Conservation (phyloP, 2,888 invertebrate species). For the Drosophila birchii region DNA sequence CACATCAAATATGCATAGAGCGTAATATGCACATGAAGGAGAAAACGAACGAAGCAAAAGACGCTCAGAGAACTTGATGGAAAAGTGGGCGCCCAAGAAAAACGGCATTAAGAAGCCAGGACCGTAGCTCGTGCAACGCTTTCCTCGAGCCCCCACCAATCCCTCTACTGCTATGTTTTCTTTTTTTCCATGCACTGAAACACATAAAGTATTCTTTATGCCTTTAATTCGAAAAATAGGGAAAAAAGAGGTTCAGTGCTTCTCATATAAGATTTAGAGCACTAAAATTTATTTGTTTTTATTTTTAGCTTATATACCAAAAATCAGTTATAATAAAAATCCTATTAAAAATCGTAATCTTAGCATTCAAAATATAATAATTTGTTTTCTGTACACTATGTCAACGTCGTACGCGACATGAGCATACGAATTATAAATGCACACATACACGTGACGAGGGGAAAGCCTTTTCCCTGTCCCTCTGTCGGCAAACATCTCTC, state of each 20-base stretch:
- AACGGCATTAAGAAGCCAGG: slow-evolving; percentile 44
- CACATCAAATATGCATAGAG: slow-evolving; percentile 70
- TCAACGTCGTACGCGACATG: slow-evolving; percentile 51
- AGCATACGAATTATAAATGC: slow-evolving; percentile 71
- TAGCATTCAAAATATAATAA: not conserved
- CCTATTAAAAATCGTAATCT: not conserved
- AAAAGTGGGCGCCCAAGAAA: slow-evolving; percentile 43
- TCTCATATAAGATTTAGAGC: too few relatives aligned
- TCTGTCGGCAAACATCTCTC: slow-evolving; percentile 16
- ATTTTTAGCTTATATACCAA: not conserved
- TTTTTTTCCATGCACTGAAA: slow-evolving; percentile 3
- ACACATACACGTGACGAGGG: slow-evolving; percentile 35
- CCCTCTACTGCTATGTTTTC: slow-evolving; percentile 1
- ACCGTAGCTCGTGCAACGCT: slow-evolving; percentile 22
- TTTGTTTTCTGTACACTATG: slow-evolving; percentile 18
- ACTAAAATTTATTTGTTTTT: not conserved
- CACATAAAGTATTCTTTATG: not conserved
- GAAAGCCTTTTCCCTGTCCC: slow-evolving; percentile 4
- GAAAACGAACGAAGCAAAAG: slow-evolving; percentile 36
- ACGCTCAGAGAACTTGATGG: slow-evolving; percentile 41
- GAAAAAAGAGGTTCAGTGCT: not conserved
- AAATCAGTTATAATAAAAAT: too few relatives aligned
- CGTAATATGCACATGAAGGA: slow-evolving; percentile 69
- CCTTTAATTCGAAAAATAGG: not conserved
- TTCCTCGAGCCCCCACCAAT: not conserved